Conservation (phyloP, 2,797 vertebrate genomes). For the Loris lydekkerianus region DNA sequence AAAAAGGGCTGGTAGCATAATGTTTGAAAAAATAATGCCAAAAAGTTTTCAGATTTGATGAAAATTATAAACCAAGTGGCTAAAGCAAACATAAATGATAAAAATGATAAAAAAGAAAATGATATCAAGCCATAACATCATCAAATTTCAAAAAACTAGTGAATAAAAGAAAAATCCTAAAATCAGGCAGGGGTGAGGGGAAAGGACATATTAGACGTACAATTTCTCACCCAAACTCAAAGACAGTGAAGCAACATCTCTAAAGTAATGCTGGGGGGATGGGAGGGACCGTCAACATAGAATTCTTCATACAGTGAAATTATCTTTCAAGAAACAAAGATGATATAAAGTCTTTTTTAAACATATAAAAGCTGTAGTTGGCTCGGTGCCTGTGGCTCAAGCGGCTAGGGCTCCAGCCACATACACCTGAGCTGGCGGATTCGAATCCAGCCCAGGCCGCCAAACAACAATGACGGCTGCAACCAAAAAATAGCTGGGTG, state of each 20-base stretch:
- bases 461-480: no score
- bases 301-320: neutral
- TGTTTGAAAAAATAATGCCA: neutral
- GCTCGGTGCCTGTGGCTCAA: no score
- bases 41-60: neutral
- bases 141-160: neutral
- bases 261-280: neutral
- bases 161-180: neutral
- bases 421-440: no score
- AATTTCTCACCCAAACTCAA: neutral
- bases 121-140: neutral
- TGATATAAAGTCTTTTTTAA: neutral
- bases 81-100: neutral
- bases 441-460: no score
- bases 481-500: no score
- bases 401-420: no score
- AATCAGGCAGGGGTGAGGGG: neutral
- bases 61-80: neutral
- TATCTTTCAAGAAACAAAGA: neutral
- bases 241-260: neutral
- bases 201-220: neutral
- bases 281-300: no score
- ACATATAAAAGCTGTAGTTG: neutral
- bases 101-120: neutral
- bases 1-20: neutral